Evolutionary conservation across 2,888 invertebrate species (phyloP), one percentile per base, ranked within the genome.

Genomic region (Candidula unifasciata): DNA sequence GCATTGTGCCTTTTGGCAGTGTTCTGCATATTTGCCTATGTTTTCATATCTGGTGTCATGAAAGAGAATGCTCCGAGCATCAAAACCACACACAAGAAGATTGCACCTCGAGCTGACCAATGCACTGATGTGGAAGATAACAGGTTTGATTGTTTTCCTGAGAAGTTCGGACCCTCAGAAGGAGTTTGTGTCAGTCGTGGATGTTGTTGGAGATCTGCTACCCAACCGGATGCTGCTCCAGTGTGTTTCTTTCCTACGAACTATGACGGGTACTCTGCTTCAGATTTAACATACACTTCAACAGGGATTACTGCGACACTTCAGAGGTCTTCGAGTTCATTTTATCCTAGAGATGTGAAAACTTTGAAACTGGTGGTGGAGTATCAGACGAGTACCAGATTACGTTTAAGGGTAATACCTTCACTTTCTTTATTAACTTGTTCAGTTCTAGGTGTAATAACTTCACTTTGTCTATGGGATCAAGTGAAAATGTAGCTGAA

Each of bases 81-180:
- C n/a, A 73, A 73, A n/a, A 71, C 35, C 37, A 52, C 21, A 44
- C 27, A 73, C 21, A 52, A 10, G 27, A 30, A 54, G 30, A 18
- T 54, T 6, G n/a, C 30, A 54, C 5, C 18, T 74, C 74, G 33
- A 57, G 71, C 80, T 35, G 69, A 54, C 37, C 74, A 80, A 24
- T 87, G 87, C 84, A 78, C 66, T 8, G 30, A 60, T 21, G 64
- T 35, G 16, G 82, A 82, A 33, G 30, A 57, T 16, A 64, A 86
- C 68, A 60, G 87, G n/a, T 87, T 86, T 73, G 87, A 87, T 77
- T 87, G 87, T 77, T 87, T 86, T 84, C 87, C 87, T 6, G 85
- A 86, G 73, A 76, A 79, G 27, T 16, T n/a, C 8, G 84, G 81
- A 6, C 74, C 86, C 3, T 78, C 86, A 27, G 77, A 86, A 83